Evolutionary conservation across 2,888 invertebrate species (phyloP).

Genomic region (Ophion ellenae): DNA sequence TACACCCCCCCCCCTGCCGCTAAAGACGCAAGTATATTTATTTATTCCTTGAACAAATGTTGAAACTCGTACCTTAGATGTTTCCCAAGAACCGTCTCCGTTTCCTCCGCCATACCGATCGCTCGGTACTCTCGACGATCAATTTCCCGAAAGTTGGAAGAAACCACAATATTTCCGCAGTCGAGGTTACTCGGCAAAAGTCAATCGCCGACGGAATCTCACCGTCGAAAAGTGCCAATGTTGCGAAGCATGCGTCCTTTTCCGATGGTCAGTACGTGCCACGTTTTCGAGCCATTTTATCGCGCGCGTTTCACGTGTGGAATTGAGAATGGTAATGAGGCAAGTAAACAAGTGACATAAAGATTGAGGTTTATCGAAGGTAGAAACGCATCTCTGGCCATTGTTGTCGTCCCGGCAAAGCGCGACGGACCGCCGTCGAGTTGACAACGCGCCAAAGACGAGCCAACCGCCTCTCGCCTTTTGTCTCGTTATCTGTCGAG

Average conservation of each 20-base stretch:
- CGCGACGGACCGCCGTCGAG: neutral
- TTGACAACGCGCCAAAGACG: neutral
- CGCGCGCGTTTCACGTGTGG: neutral
- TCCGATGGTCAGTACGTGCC: neutral
- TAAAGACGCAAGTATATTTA: too few relatives aligned
- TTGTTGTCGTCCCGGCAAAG: slow-evolving; percentile 24
- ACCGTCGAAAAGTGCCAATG: neutral
- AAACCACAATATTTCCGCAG: neutral
- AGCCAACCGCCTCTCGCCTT: neutral
- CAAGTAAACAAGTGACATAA: slow-evolving; percentile 1
- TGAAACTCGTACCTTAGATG: slow-evolving; percentile 14
- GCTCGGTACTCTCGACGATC: neutral
- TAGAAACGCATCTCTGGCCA: neutral
- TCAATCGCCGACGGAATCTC: neutral
- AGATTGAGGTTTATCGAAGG: neutral
- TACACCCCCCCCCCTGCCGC: too few relatives aligned
- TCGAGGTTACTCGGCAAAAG: neutral
- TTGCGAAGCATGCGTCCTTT: neutral
- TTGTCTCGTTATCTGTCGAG: neutral
- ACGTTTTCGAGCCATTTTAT: neutral
- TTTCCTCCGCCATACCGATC: neutral
- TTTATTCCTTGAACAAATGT: neutral
- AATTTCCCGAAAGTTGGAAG: neutral
- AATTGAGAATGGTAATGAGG: neutral
- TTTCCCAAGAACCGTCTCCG: neutral